These are phyloP conservation scores for Ceriagrion tenellum DNA, from an alignment of 2,888 invertebrate species.

Conservation along the genomic window DNA sequence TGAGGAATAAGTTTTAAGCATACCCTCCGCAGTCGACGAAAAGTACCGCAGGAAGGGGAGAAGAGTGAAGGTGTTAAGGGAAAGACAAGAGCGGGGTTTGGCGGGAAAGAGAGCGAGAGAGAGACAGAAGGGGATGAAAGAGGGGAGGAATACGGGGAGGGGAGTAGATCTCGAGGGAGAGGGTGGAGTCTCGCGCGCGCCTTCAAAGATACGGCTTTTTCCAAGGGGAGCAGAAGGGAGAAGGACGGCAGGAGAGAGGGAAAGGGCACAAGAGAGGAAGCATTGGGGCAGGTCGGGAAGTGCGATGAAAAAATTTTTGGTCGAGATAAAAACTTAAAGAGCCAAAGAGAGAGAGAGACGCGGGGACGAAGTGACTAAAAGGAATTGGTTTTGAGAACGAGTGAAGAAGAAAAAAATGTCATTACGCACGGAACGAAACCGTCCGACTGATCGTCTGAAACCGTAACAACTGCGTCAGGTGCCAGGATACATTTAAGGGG, in stretches of 20 bases:
- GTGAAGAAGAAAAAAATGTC: neutral
- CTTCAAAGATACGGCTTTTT: neutral
- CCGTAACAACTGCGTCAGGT: constrained; percentile 44
- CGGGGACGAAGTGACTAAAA: neutral
- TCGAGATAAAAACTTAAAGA: constrained; percentile 45
- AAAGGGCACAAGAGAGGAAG: constrained; percentile 15
- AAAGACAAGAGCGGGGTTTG: neutral
- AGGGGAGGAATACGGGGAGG: neutral
- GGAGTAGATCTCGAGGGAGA: neutral
- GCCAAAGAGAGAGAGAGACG: neutral
- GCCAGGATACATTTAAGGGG: constrained; percentile 15
- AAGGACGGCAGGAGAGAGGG: neutral
- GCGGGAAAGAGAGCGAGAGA: neutral
- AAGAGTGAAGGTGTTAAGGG: neutral
- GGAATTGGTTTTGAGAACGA: neutral
- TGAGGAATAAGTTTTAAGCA: no score
- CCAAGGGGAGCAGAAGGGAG: neutral
- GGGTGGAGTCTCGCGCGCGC: neutral
- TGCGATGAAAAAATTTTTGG: constrained; percentile 35
- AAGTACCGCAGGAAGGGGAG: neutral
- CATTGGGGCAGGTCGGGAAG: constrained; percentile 31
- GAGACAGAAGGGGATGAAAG: neutral
- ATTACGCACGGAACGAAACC: neutral
- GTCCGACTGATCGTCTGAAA: constrained; percentile 21
- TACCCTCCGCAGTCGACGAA: no score